Base-by-base conservation (phyloP, 1,140 invertebrate genomes). In the Lepidurus arcticus region DNA sequence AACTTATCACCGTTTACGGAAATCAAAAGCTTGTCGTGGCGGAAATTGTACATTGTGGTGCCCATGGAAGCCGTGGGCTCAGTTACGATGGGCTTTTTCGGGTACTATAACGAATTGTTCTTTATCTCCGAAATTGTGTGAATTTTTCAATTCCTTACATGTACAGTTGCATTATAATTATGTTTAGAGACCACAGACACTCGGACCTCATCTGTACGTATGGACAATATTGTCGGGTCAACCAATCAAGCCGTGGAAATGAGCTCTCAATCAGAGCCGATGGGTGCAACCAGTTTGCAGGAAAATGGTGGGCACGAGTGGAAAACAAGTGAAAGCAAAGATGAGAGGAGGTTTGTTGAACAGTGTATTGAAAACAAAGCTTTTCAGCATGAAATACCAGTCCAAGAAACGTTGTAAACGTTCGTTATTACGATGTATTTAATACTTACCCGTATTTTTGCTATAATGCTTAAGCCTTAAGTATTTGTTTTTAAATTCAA, bases 1-100 rank as follows among this genome's bases (percentile, higher is more conserved):
- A 34, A 44, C 47, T 13, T 74, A 74, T 16, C 78, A 75, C 73
- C 73, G 78, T 34, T 74, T 78, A 42, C 74, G 74, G 8, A 16
- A 26, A 6, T 75, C 34, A 1, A 76, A 44, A 65, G 44, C 16
- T 76, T 76, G 24, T 6, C 42, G 43, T 21, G 42, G 24, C 13
- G 21, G 24, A 21, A 47, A 44, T 21, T 43, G 16, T n/a, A 21
- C 4, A 3, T 53, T 8, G 16, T 47, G 75, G 24, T 13, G 73
- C 11, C 42, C 24, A 73, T 45, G 45, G 78, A 73, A 74, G 73
- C 24, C 34, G 34, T 24, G 65, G 43, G 9, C 73, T 78, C 73
- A 34, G 11, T 24, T 76, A 6, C 42, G 24, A 76, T 47, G n/a
- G 34, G 21, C 43, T 44, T 26, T 45, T 44, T 44, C 75, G 42